Percentiles rank a stretch among this genome's conserved stretches.
phyloP scores from a whole-genome alignment of 2,888 invertebrate species.

The Beris morrisii region DNA sequence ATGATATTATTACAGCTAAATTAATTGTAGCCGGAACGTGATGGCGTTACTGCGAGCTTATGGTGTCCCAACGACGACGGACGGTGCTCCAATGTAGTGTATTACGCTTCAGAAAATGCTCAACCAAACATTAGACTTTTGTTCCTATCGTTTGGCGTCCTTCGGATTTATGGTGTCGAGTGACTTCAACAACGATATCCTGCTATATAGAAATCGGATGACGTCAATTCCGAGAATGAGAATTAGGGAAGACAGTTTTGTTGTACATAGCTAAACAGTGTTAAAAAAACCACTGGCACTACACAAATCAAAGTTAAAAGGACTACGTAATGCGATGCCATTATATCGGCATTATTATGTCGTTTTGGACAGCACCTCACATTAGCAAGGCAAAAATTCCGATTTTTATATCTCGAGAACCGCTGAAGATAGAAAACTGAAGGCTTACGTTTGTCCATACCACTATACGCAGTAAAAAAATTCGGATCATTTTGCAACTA shows the following conservation, averaged over 20 bases:
- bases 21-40: conserved; percentile 7
- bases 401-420: no score
- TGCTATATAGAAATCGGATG: conserved; percentile 16
- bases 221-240: conserved; percentile 19
- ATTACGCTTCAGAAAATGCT: not conserved
- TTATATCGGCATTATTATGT: no score
- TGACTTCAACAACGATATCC: conserved; percentile 8
- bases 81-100: not conserved
- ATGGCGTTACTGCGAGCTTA: not conserved
- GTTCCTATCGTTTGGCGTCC: conserved; percentile 12
- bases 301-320: no score
- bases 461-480: no score
- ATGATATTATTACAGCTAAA: conserved; percentile 26
- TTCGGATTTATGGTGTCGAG: conserved; percentile 25
- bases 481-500: no score
- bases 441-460: no score
- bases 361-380: no score
- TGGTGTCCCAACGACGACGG: not conserved
- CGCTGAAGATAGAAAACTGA: no score
- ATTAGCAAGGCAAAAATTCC: no score
- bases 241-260: conserved; percentile 16
- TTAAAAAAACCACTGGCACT: not conserved
- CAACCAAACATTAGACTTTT: no score
- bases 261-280: not conserved
- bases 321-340: no score